Conservation (phyloP, 2,113 vertebrate genomes). For the Myiozetetes cayanensis region DNA sequence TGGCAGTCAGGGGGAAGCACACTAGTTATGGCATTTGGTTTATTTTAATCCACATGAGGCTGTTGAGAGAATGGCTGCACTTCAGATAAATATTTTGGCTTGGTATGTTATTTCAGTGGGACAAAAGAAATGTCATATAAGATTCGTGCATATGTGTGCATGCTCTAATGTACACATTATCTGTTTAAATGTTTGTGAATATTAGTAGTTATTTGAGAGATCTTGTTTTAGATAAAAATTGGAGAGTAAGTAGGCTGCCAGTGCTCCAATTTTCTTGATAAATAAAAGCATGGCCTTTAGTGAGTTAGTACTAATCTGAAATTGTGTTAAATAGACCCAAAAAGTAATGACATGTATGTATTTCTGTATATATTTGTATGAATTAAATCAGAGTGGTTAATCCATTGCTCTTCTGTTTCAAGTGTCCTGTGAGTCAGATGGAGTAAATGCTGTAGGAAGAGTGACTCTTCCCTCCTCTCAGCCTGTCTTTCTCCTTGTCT, state of each 20-base stretch:
- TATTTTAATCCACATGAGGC: not conserved
- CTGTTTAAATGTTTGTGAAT: not conserved
- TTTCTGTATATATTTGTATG: not conserved
- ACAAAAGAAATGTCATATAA: not conserved
- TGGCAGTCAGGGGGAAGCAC: not conserved
- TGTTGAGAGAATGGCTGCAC: not conserved
- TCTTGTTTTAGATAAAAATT: not conserved
- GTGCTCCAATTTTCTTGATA: not conserved
- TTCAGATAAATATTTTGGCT: not conserved
- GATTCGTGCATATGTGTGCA: not conserved
- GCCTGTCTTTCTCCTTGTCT: not conserved
- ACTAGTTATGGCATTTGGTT: not conserved
- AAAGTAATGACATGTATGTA: not conserved
- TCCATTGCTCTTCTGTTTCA: not conserved
- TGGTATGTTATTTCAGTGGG: not conserved
- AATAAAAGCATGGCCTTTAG: not conserved
- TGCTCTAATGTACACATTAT: accelerated
- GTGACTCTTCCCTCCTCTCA: not conserved
- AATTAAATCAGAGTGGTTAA: not conserved
- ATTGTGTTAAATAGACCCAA: not conserved
- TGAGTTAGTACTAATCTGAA: not conserved
- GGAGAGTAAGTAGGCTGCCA: not conserved
- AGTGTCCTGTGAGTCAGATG: not conserved
- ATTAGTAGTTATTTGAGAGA: not conserved
- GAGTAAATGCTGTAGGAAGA: not conserved